These are phyloP conservation scores for Brachylomia viminalis DNA, from an alignment of 2,888 invertebrate genomes.

Conservation along the genomic window DNA sequence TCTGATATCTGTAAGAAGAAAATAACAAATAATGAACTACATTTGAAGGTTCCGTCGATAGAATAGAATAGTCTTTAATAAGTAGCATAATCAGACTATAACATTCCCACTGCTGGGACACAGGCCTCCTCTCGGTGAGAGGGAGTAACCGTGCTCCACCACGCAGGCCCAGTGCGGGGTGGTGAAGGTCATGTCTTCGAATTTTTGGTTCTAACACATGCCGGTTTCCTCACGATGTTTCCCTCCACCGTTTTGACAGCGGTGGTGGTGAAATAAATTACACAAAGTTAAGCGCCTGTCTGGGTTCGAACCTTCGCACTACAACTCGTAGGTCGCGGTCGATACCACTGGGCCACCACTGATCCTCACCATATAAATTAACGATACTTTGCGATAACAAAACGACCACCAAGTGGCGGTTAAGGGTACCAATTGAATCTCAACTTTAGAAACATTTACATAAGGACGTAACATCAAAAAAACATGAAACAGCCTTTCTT, in stretches of 20 bases:
- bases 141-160: not conserved
- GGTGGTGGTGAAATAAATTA: not conserved
- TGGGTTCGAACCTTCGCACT: too few relatives aligned
- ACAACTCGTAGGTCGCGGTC: too few relatives aligned
- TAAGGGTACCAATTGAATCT: not conserved
- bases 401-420: not conserved
- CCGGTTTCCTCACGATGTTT: not conserved
- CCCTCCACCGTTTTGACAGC: not conserved
- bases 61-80: not conserved
- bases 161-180: too few relatives aligned
- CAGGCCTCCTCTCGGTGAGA: not conserved
- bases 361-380: not conserved
- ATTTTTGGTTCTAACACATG: not conserved
- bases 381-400: not conserved
- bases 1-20: slow-evolving; percentile 87
- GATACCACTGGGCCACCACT: too few relatives aligned
- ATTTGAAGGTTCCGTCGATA: not conserved
- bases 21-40: not conserved
- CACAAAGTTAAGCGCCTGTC: too few relatives aligned
- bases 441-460: not conserved
- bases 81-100: not conserved
- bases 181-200: not conserved
- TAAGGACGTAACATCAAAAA: not conserved
- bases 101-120: not conserved
- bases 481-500: not conserved